These are phyloP conservation scores for Hoplodrina ambigua DNA, from an alignment of 2,888 invertebrate genomes.

Conservation along the genomic window DNA sequence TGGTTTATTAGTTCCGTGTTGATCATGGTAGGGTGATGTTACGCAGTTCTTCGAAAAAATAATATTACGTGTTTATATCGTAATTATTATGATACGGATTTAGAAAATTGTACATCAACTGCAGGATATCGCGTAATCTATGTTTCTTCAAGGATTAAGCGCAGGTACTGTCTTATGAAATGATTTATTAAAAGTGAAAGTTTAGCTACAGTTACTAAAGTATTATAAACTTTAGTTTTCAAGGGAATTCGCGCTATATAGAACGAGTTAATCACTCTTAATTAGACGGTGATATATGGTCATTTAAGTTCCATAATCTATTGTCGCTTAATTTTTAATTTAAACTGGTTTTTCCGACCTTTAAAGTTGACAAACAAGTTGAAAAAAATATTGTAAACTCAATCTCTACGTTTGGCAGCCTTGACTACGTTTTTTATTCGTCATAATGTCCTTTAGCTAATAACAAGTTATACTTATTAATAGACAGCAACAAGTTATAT, in stretches of 20 bases:
- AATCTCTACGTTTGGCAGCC: slow-evolving; percentile 38
- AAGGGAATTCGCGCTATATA: slow-evolving; percentile 40
- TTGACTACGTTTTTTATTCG: slow-evolving; percentile 58
- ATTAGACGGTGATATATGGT: slow-evolving; percentile 10
- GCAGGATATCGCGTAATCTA: slow-evolving; percentile 74
- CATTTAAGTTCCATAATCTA: slow-evolving; percentile 16
- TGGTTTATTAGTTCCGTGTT: slow-evolving; percentile 75
- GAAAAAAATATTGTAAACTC: slow-evolving; percentile 28
- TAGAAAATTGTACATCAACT: slow-evolving; percentile 68
- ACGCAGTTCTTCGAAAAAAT: slow-evolving; percentile 69
- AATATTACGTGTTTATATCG: slow-evolving; percentile 72
- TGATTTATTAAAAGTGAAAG: slow-evolving; percentile 79
- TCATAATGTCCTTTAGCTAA: slow-evolving; percentile 41
- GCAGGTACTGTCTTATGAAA: slow-evolving; percentile 74
- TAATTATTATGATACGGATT: slow-evolving; percentile 76
- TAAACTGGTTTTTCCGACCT: slow-evolving; percentile 61
- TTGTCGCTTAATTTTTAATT: slow-evolving; percentile 13
- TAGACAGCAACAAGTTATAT: background rate
- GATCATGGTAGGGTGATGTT: slow-evolving; percentile 74
- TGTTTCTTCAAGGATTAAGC: slow-evolving; percentile 66
- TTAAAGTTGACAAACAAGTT: slow-evolving; percentile 32
- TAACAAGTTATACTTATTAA: slow-evolving; percentile 41
- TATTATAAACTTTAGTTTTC: slow-evolving; percentile 39
- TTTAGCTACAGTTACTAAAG: slow-evolving; percentile 54
- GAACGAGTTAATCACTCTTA: slow-evolving; percentile 10